Evolutionary conservation across 2,113 vertebrate genomes (phyloP).

Genomic region (Macheiramphus alcinus): DNA sequence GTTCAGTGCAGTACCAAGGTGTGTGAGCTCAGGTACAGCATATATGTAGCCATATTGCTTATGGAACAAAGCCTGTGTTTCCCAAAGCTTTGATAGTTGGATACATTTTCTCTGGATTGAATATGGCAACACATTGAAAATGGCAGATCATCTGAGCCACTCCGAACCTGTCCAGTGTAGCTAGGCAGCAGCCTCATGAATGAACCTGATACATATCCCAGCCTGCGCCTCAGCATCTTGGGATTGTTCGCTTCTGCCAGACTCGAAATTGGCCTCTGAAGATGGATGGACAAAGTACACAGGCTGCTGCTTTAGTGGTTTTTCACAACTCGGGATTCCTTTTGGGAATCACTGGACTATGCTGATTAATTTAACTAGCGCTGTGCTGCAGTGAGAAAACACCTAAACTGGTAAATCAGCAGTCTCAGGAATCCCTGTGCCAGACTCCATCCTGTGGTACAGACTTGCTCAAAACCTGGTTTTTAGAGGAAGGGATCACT

Average conservation of each 20-base stretch:
- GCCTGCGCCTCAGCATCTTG: not conserved
- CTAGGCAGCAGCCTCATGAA: not conserved
- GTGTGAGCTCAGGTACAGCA: not conserved
- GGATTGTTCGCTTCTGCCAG: not conserved
- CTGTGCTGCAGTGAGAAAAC: not conserved
- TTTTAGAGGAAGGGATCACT: not conserved
- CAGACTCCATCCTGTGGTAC: not conserved
- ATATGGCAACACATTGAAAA: not conserved
- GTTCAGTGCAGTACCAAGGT: not conserved
- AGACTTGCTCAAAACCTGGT: not conserved
- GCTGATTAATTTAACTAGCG: not conserved
- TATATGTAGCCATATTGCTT: not conserved
- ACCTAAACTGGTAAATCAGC: not conserved
- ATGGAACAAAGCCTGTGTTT: not conserved
- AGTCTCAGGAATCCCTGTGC: not conserved
- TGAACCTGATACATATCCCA: not conserved
- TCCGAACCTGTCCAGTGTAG: not conserved
- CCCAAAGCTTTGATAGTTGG: not conserved
- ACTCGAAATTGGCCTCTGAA: not conserved
- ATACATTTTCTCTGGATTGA: not conserved
- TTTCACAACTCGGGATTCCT: not conserved
- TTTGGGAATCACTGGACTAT: not conserved
- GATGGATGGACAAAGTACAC: not conserved
- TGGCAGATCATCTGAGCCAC: not conserved
- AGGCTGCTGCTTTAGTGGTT: not conserved